phyloP scores from a whole-genome alignment of 2,888 invertebrate species.

The Drosophila subsilvestris region DNA sequence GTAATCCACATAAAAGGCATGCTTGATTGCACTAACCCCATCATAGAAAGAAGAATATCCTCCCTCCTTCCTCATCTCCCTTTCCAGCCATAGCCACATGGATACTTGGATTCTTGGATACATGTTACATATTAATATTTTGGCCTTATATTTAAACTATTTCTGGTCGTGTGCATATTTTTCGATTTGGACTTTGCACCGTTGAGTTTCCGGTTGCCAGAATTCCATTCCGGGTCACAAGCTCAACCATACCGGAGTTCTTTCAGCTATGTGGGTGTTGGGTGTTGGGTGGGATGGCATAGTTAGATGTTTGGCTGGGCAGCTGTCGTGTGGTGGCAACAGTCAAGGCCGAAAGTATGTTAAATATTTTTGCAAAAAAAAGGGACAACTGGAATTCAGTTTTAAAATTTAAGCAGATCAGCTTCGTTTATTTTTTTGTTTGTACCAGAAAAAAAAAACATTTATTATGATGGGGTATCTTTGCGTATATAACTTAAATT shows the following conservation, averaged over 20 bases:
- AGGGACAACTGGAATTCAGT: background rate
- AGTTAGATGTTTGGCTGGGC: background rate
- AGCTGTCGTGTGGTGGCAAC: background rate
- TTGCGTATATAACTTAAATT: no score
- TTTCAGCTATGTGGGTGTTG: background rate
- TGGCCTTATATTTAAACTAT: conserved; percentile 63
- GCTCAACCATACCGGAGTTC: conserved; percentile 6
- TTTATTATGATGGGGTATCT: no score
- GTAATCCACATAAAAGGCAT: conserved; percentile 67
- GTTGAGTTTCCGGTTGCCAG: conserved; percentile 47
- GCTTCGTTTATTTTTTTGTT: no score
- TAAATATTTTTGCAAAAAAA: background rate
- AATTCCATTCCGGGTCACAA: conserved; percentile 44
- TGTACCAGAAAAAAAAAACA: no score
- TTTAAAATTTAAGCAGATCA: background rate
- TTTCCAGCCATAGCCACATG: conserved; percentile 1
- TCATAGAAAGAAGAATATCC: conserved; percentile 8
- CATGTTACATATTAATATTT: conserved; percentile 63
- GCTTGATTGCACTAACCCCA: conserved; percentile 64
- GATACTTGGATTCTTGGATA: no score
- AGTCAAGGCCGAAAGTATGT: background rate
- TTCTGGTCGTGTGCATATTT: conserved; percentile 53
- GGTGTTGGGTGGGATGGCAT: no score
- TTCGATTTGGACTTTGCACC: conserved; percentile 62
- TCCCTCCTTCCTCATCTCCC: conserved; percentile 4